These are phyloP conservation scores for Cuculus canorus DNA, from an alignment of 2,797 vertebrate species.

Conservation along the genomic window DNA sequence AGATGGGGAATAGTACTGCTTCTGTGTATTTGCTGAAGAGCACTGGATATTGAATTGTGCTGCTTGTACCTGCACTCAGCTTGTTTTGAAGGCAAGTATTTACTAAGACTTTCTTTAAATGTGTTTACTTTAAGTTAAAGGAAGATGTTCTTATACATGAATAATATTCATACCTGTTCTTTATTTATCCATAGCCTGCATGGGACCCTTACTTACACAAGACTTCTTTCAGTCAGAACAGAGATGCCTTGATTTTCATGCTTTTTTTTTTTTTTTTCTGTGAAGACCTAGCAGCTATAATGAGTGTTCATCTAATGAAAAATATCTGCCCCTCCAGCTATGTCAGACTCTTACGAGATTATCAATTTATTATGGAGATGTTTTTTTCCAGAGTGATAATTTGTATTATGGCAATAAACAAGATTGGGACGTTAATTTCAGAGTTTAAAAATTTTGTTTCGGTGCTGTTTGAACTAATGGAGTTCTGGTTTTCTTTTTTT, in stretches of 20 bases:
- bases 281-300: background rate
- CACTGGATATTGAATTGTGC: background rate
- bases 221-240: background rate
- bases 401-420: background rate
- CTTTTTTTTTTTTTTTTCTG: background rate
- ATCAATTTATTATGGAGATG: background rate
- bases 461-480: background rate
- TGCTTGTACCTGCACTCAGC: background rate
- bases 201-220: background rate
- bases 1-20: background rate
- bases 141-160: background rate
- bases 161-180: too few species aligned
- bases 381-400: background rate
- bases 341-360: background rate
- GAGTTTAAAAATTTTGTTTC: background rate
- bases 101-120: background rate
- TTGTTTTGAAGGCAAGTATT: background rate
- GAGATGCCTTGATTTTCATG: background rate
- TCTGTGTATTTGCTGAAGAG: background rate
- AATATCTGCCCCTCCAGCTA: fast-evolving
- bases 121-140: background rate
- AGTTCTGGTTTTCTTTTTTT: background rate
- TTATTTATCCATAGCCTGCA: background rate
- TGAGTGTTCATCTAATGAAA: background rate
- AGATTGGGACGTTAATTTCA: background rate